Evolutionary conservation across 2,113 vertebrate species (phyloP), one percentile per base, ranked within the genome.

Genomic region (Cryptotis parvus): DNA sequence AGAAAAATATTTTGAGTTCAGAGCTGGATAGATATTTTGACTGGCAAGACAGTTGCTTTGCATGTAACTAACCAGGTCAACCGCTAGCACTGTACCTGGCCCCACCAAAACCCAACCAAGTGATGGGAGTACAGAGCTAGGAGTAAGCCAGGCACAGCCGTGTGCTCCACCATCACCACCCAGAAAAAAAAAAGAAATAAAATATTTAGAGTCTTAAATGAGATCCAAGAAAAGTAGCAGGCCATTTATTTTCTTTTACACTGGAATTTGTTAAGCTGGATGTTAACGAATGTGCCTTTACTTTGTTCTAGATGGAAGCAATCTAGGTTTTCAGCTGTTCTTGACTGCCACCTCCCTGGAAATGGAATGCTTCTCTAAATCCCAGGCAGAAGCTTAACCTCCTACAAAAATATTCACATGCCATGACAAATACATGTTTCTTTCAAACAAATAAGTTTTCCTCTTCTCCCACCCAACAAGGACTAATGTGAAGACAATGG

Each of bases 261-360:
- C 68, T 43, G 89, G 49, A 92, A 92, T 92, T 74, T 49, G 29
- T 74, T 92, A 10, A 92, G 37, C 37, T 88, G 31, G 81, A 86
- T 49, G 9, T 0, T 84, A 37, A 82, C 3, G 63, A 89, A 61
- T 18, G 82, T 63, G 35, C 1, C n/a, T n/a, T 63, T 61, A 43
- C 31, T 94, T 58, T 27, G 18, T 89, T 93, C 79, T 29, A 0
- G 22, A 41, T 39, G 3, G 66, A 58, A 58, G 1, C 11, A 73
- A 58, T 4, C 7, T 5, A 1, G 1, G 11, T 20, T 39, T 84
- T 94, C 37, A 58, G 0, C 90, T 97, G 65, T 96, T 97, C 96
- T 95, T 95, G 93, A 97, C 94, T 81, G 94, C 97, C 98, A 98
- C 68, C 98, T 98, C n/a, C 94, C 97, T 95, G 98, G 95, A 83